These are phyloP conservation scores for Labeo catla DNA, from an alignment of 2,113 vertebrate species.

Conservation along the genomic window DNA sequence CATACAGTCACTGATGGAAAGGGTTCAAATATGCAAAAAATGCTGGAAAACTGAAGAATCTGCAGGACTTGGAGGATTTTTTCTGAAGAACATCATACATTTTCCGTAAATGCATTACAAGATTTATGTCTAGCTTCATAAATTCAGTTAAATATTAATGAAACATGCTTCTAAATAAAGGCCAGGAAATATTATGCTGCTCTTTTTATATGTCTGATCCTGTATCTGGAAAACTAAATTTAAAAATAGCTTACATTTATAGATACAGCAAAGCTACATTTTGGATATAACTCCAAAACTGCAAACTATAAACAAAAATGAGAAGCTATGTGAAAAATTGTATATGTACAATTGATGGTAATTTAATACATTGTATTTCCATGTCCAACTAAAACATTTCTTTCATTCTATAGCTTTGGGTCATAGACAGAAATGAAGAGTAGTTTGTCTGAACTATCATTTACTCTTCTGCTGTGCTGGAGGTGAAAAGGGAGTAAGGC, in stretches of 20 bases:
- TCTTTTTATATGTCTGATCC: neutral
- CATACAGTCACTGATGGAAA: too few relatives aligned
- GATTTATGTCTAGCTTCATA: too few relatives aligned
- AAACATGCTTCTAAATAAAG: too few relatives aligned
- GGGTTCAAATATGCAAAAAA: too few relatives aligned
- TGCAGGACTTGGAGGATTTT: too few relatives aligned
- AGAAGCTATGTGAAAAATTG: neutral
- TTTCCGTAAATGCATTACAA: neutral
- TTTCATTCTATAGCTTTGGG: neutral
- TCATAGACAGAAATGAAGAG: neutral
- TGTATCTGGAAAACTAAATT: neutral
- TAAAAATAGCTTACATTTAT: neutral
- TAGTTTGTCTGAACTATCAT: neutral
- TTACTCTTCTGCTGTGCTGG: neutral
- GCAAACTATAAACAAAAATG: neutral
- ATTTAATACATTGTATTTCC: neutral
- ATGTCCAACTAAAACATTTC: too few relatives aligned
- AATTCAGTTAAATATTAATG: too few relatives aligned
- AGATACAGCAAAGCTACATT: neutral
- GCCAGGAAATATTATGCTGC: neutral
- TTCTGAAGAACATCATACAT: too few relatives aligned
- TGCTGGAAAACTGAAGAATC: too few relatives aligned
- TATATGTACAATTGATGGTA: neutral
- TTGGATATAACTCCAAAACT: neutral
- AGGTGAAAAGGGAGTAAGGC: slow-evolving; percentile 14